Conservation (phyloP, 2,797 vertebrate genomes). For the Chelon labrosus region DNA sequence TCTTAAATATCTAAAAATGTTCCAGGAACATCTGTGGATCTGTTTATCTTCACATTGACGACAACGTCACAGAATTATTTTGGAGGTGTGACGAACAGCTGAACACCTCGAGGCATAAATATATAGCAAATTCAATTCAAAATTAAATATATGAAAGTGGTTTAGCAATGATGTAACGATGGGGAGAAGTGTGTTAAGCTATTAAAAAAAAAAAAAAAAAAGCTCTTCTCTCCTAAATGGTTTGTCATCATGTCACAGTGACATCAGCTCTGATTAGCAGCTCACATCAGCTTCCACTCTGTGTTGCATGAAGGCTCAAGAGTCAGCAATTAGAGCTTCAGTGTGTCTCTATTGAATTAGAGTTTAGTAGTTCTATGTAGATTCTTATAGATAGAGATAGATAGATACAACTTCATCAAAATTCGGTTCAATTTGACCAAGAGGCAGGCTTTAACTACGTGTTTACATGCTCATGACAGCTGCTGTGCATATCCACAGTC, state of each 20-base stretch:
- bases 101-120: neutral
- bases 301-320: neutral
- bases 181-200: neutral
- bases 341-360: neutral
- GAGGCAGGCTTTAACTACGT: no score
- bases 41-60: conserved; percentile 13
- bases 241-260: neutral
- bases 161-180: neutral
- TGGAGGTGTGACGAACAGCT: conserved; percentile 4
- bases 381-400: no score
- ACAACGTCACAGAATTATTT: conserved; percentile 12
- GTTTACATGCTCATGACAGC: no score
- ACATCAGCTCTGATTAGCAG: no score
- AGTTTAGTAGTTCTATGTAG: no score
- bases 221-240: neutral
- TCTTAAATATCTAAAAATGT: conserved; percentile 8
- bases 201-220: neutral
- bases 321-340: neutral
- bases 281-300: no score
- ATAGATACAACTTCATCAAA: no score
- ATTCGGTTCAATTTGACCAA: no score
- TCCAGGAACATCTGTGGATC: neutral
- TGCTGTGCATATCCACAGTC: no score
- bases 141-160: neutral
- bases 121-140: conserved; percentile 7